These are phyloP conservation scores for Platichthys flesus DNA, from an alignment of 2,113 vertebrate species.

Conservation along the genomic window DNA sequence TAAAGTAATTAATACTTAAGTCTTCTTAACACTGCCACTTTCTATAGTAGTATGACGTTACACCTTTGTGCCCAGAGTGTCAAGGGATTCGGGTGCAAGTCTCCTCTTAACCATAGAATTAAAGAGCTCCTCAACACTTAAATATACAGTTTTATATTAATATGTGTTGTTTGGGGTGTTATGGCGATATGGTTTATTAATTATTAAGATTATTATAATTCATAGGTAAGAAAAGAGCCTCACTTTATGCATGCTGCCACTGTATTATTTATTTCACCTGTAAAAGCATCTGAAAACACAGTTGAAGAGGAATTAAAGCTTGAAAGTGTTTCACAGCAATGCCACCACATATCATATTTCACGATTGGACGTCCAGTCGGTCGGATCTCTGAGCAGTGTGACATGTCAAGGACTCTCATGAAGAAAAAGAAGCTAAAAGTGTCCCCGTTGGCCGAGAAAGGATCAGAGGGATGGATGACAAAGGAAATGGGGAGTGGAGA, in stretches of 20 bases:
- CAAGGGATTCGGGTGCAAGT: slow-evolving; percentile 70
- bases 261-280: background rate
- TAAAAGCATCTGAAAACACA: slow-evolving; percentile 11
- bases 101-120: slow-evolving; percentile 66
- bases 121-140: slow-evolving; percentile 50
- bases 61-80: slow-evolving; percentile 67
- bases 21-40: slow-evolving; percentile 70
- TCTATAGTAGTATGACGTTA: slow-evolving; percentile 51
- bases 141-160: slow-evolving; percentile 18
- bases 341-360: slow-evolving; percentile 32
- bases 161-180: slow-evolving; percentile 17
- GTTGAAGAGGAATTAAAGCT: slow-evolving; percentile 20
- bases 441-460: slow-evolving; percentile 30
- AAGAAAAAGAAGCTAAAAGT: slow-evolving; percentile 36
- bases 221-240: slow-evolving; percentile 17
- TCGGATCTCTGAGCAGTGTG: slow-evolving; percentile 50
- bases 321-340: slow-evolving; percentile 22
- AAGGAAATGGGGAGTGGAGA: slow-evolving; percentile 54
- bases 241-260: background rate
- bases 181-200: background rate
- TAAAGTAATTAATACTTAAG: slow-evolving; percentile 79
- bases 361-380: slow-evolving; percentile 29
- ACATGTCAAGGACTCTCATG: slow-evolving; percentile 58
- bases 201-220: background rate
- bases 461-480: slow-evolving; percentile 67